Evolutionary conservation across 2,113 vertebrate genomes (phyloP).

Genomic region (Caranx melampygus): DNA sequence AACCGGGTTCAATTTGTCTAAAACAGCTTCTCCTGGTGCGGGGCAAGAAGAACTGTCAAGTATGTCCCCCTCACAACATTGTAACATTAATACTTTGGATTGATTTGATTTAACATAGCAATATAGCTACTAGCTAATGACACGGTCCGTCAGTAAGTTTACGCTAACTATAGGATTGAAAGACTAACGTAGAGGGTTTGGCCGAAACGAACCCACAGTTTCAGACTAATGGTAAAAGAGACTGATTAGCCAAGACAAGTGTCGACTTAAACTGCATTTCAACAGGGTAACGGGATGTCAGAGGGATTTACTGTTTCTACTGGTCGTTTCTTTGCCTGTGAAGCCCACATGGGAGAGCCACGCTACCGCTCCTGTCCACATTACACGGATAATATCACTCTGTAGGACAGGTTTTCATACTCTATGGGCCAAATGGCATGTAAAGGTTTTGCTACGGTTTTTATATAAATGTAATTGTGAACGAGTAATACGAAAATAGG

Average conservation of each 20-base stretch:
- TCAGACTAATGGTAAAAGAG: not conserved
- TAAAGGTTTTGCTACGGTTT: fast-evolving
- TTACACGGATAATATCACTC: not conserved
- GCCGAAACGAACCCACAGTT: not conserved
- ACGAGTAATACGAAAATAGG: fast-evolving
- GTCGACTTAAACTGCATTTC: fast-evolving
- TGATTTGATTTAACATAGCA: not conserved
- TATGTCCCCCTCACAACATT: fast-evolving
- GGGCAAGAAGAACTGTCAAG: not conserved
- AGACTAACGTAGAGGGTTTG: not conserved
- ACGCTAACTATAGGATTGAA: not conserved
- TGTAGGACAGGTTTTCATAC: fast-evolving
- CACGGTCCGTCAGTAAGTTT: no score
- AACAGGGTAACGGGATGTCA: not conserved
- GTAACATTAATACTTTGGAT: not conserved
- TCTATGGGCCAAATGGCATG: fast-evolving
- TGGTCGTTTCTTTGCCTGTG: no score
- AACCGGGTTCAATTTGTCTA: fast-evolving
- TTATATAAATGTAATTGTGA: fast-evolving
- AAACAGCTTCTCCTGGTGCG: not conserved
- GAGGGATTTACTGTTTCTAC: not conserved
- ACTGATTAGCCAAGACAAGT: not conserved
- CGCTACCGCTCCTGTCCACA: conserved; percentile 47
- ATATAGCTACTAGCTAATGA: no score
- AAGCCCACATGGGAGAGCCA: conserved; percentile 82